phyloP scores from a whole-genome alignment of 2,113 vertebrate species.

The Clarias gariepinus region DNA sequence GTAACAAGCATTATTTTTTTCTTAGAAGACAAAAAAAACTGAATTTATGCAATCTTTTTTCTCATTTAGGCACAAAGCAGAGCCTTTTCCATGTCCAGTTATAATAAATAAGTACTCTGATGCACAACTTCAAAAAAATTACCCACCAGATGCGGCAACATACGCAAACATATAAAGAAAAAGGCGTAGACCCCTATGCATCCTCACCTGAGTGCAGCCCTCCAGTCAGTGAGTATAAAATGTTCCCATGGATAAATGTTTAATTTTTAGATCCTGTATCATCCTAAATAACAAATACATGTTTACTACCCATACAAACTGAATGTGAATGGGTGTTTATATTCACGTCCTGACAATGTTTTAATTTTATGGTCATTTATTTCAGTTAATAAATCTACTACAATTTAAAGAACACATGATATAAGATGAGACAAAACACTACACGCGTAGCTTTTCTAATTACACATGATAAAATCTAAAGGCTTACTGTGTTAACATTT shows the following conservation, averaged over 20 bases:
- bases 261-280: background rate
- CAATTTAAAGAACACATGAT: too few relatives aligned
- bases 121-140: slow-evolving; percentile 73
- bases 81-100: slow-evolving; percentile 43
- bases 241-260: background rate
- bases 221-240: slow-evolving; percentile 77
- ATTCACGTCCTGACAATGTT: too few relatives aligned
- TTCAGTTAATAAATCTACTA: too few relatives aligned
- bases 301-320: too few relatives aligned
- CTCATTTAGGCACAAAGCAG: slow-evolving; percentile 59
- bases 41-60: background rate
- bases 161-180: slow-evolving; percentile 76
- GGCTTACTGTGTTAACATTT: too few relatives aligned
- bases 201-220: slow-evolving; percentile 86
- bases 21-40: background rate
- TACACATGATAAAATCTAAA: too few relatives aligned
- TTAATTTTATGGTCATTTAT: too few relatives aligned
- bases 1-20: background rate
- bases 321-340: background rate
- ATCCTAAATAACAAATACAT: background rate
- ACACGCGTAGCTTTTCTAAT: too few relatives aligned
- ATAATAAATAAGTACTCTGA: slow-evolving; percentile 75
- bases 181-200: slow-evolving; percentile 74
- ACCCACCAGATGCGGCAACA: slow-evolving; percentile 74
- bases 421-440: too few relatives aligned